Percentiles rank a stretch among this genome's conserved stretches.
phyloP scores from a whole-genome alignment of 1,140 invertebrate species.

The Homalodisca vitripennis region DNA sequence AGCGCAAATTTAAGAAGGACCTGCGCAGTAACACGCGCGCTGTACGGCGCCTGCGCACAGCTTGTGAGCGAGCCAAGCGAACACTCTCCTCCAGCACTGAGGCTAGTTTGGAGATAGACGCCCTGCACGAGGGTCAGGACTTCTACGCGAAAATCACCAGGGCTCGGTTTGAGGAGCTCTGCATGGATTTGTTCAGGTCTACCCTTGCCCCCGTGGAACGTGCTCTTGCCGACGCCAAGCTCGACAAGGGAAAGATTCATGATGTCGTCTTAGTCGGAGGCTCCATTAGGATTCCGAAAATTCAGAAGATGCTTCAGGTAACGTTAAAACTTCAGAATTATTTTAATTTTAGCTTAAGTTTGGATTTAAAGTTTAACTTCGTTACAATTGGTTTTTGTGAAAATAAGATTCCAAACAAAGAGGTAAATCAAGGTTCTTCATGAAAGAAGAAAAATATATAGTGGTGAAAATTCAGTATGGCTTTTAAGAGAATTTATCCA shows the following conservation, averaged over 20 bases:
- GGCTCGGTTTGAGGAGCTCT: conserved; percentile 80
- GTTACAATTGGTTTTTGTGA: too few relatives aligned
- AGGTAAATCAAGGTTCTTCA: too few relatives aligned
- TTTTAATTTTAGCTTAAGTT: too few relatives aligned
- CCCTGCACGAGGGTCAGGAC: conserved; percentile 67
- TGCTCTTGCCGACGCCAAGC: conserved; percentile 64
- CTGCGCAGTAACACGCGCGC: conserved; percentile 50
- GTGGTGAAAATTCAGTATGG: too few relatives aligned
- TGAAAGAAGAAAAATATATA: too few relatives aligned
- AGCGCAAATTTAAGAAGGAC: conserved; percentile 54
- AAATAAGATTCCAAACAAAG: too few relatives aligned
- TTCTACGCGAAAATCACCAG: conserved; percentile 71
- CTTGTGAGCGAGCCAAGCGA: conserved; percentile 76
- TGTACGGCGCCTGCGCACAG: conserved; percentile 54
- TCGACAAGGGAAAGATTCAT: conserved; percentile 64
- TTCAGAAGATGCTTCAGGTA: conserved; percentile 51
- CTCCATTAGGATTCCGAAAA: conserved; percentile 61
- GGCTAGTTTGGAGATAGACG: conserved; percentile 69
- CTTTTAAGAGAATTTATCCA: too few relatives aligned
- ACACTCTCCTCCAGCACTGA: conserved; percentile 74
- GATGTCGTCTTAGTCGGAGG: conserved; percentile 72
- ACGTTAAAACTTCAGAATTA: too few relatives aligned
- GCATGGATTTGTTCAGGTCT: conserved; percentile 69
- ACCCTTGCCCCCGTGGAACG: conserved; percentile 57
- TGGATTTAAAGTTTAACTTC: too few relatives aligned